Conservation (phyloP, 2,888 invertebrate species). For the Syritta pipiens region DNA sequence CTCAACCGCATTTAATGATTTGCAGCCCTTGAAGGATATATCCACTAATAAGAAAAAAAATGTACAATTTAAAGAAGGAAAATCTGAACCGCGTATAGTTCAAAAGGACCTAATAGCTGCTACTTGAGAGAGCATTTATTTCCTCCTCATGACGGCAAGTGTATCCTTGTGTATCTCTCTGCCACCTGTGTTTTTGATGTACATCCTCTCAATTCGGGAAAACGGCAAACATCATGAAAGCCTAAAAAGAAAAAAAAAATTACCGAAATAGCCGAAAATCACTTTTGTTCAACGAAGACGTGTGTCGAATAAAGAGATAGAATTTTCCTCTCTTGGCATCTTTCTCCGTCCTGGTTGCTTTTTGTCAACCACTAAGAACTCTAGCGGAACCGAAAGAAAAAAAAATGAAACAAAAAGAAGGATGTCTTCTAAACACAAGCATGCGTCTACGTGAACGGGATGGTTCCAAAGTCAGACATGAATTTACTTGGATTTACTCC, state of each 20-base stretch:
- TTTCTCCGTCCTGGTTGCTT: not conserved
- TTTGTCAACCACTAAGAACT: constrained; percentile 34
- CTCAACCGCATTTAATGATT: constrained; percentile 24
- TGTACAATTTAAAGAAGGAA: not conserved
- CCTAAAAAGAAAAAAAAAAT: constrained; percentile 22
- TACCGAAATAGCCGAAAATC: constrained; percentile 40
- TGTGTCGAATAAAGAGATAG: constrained; percentile 49
- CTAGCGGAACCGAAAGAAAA: constrained; percentile 12
- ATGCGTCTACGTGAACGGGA: constrained; percentile 5
- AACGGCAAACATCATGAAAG: constrained; percentile 38
- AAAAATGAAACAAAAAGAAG: too few species aligned
- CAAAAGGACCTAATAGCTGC: not conserved
- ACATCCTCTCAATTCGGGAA: constrained; percentile 1
- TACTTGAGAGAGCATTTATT: constrained; percentile 10
- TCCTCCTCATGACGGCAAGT: not conserved
- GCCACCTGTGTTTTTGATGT: constrained; percentile 25
- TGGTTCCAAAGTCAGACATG: constrained; percentile 22
- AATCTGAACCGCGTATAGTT: not conserved
- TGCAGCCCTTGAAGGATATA: constrained; percentile 4
- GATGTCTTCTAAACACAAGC: not conserved
- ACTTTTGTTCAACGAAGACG: constrained; percentile 55
- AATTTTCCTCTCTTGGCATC: not conserved
- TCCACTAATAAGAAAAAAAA: not conserved
- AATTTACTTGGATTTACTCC: constrained; percentile 22
- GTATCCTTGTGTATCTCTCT: not conserved